Base-by-base conservation (phyloP, 2,113 vertebrate species). In the Asarcornis scutulata region DNA sequence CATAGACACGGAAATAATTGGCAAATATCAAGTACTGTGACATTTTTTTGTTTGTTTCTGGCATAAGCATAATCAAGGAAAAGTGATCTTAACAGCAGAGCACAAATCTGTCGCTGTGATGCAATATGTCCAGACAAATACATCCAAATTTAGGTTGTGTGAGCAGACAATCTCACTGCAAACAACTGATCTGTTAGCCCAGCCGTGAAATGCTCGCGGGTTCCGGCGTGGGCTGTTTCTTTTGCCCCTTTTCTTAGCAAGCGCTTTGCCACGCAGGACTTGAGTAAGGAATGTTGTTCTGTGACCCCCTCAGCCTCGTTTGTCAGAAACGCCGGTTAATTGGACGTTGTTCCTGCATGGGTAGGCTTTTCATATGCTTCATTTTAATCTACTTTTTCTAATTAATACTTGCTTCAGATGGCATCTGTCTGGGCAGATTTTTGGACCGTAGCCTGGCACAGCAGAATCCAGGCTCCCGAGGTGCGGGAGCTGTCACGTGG, bases 1-100 rank as follows among this genome's bases (percentile, higher is more conserved):
- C 88, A 89, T 5, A 88, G 92, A 69, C 77, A 38, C 21, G 73
- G 83, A 94, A 96, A 42, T 95, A 96, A 93, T 40, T 78, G 62
- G 86, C 62, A 87, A 68, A 79, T 58, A 78, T 21, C 62, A 82
- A 64, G 48, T 13, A 14, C 76, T 42, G 83, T 0, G 4, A 60
- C 80, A 66, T 48, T 46, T 78, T 83, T 50, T 79, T 73, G 1
- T 80, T 91, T 94, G 69, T 86, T 88, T 76, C 83, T 87, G 69
- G 76, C 87, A 77, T 76, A 89, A 91, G 55, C 87, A 38, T 34
- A 59, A 74, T 69, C 77, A 46, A 62, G 58, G 92, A 88, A 94
- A 93, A 89, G 0, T 40, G 83, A 73, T 84, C 73, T 62, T 50
- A 87, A 83, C 59, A 88, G 80, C 76, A 72, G 81, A 92, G 93